Evolutionary conservation across 2,888 invertebrate genomes (phyloP).

Genomic region (Diarsia brunnea): DNA sequence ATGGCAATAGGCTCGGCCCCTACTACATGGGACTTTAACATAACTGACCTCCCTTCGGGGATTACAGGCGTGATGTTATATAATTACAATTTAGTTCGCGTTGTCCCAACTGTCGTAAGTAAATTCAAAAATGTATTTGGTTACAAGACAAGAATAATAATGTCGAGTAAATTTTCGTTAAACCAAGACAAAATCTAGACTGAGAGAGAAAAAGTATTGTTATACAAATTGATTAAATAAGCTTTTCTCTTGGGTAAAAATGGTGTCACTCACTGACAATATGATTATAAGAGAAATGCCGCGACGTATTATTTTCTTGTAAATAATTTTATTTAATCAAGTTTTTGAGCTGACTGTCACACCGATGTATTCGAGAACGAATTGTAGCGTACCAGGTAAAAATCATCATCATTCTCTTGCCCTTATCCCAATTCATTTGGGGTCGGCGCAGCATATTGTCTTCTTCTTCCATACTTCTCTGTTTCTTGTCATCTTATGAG

Average conservation of each 20-base stretch:
- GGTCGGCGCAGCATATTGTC: too few relatives aligned
- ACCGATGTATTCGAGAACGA: conserved; percentile 4
- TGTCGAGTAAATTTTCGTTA: conserved; percentile 12
- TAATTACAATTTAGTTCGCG: neutral
- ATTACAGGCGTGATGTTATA: neutral
- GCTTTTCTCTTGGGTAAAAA: conserved; percentile 45
- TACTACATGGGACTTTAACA: neutral
- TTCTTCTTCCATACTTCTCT: too few relatives aligned
- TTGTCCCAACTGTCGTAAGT: neutral
- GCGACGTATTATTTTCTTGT: conserved; percentile 44
- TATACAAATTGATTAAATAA: conserved; percentile 49
- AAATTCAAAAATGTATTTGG: neutral
- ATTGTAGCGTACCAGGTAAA: too few relatives aligned
- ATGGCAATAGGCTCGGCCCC: neutral
- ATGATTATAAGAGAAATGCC: conserved; percentile 57
- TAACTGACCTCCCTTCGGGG: neutral
- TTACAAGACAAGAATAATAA: conserved; percentile 21
- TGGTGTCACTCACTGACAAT: conserved; percentile 57
- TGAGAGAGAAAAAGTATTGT: conserved; percentile 30
- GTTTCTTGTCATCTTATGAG: too few relatives aligned
- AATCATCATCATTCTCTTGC: too few relatives aligned
- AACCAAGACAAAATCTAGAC: conserved; percentile 16
- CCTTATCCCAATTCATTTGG: too few relatives aligned
- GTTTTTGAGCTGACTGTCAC: conserved; percentile 38
- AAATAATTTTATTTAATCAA: conserved; percentile 63